Base-by-base conservation (phyloP, 2,888 invertebrate genomes). In the Hipparchia semele region DNA sequence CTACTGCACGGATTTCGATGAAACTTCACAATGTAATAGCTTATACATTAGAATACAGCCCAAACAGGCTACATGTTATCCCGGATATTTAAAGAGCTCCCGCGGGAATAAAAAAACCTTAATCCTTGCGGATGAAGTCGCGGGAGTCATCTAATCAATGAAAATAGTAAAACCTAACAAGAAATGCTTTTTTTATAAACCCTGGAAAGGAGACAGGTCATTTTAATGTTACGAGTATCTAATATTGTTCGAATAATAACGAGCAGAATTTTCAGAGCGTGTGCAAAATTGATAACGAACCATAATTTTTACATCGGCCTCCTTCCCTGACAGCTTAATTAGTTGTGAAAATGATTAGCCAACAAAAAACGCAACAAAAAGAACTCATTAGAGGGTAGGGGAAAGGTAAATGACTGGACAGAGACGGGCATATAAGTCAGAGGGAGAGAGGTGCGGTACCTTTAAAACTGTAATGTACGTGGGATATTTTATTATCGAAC, bases 351-450 rank as follows among this genome's bases (percentile, higher is more conserved):
- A 73, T 71, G 71, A 75, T 73, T 73, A 69, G 60, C 66, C 33
- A 67, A 73, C 71, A 73, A 71, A 74, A 72, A 72, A 60, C 64
- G 49, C 39, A 61, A 68, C 68, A 10, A 68, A 74, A 77, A 75
- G 76, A 75, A 76, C 76, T 87, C 86, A 88, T 89, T 90, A 90
- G 80, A 82, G 81, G 79, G 77, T 80, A 61, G 86, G 82, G 85
- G 85, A 88, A 87, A 87, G 86, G 90, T 87, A 87, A 87, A 86
- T 86, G 81, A 82, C 80, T 77, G 78, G 82, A 83, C 53, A 81
- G 79, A 81, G 83, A 86, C 33, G 13, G 10, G 10, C 45, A n/a
- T 10, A 49, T 33, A 67, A 56, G 70, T 10, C 23, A 61, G 49
- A 69, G 39, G 45, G 53, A 53, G 13, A 62, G 1, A 13, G 12